Evolutionary conservation across 2,797 vertebrate genomes (phyloP), one percentile per base, ranked within the genome.

Genomic region (Rhabdophis nuchalis): DNA sequence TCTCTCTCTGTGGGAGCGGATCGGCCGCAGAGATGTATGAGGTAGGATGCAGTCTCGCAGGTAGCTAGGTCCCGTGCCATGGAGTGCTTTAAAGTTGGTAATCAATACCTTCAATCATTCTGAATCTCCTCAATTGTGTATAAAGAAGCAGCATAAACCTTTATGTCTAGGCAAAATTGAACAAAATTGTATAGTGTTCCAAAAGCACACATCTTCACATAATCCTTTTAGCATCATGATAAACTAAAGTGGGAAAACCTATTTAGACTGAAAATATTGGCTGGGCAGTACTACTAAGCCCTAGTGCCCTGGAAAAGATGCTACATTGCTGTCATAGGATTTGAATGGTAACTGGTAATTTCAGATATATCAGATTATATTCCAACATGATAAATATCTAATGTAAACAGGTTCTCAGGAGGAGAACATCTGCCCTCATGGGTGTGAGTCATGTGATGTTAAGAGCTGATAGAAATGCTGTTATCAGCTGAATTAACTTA

Each of bases 391-490:
- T 41, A 90, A 87, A 54, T 68, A 87, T 53, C 54, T 41, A 60
- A 46, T 41, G 46, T 46, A 90, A 56, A 87, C 85, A 87, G 54
- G 5, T 53, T 46, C 58, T 93, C 56, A 29, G 7, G 90, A n/a
- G 90, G 54, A 23, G 9, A 64, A 88, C 77, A 91, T 61, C 64
- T 72, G 60, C 46, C 94, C 91, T 92, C 89, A 88, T 91, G 64
- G 87, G 29, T 91, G 27, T 32, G 10, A 46, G 20, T 86, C 87
- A 86, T 2, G 18, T 94, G 85, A 89, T 20, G 58, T 91, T 2
- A 32, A 56, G 36, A 88, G 85, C 72, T 89, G 53, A 53, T 46
- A 90, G 90, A 88, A 95, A 91, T 93, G 25, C 18, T 90, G 3
- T 92, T 94, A 93, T 64, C 32, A 89, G 72, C 57, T 53, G 57